phyloP scores from a whole-genome alignment of 92 coral and sea anemone species.

The Bergia puertoricense region DNA sequence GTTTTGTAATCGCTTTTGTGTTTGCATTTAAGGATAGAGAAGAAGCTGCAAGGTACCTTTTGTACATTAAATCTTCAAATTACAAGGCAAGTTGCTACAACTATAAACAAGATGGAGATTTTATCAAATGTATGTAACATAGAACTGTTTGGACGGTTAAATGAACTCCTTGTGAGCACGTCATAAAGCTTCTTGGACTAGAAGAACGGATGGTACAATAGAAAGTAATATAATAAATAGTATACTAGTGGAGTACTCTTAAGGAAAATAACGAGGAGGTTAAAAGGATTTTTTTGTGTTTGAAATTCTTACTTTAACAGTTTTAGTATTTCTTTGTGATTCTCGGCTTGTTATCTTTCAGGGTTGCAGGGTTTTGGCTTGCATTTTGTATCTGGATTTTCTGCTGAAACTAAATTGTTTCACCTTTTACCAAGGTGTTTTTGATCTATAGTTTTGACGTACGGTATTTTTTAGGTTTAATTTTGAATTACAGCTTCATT shows the following conservation, averaged over 20 bases:
- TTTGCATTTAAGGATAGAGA: conserved; percentile 10
- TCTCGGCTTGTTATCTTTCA: too few species aligned
- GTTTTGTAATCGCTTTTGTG: background rate
- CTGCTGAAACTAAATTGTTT: too few species aligned
- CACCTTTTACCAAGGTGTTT: too few species aligned
- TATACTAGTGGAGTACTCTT: background rate
- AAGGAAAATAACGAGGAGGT: background rate
- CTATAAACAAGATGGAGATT: background rate
- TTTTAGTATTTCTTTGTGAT: too few species aligned
- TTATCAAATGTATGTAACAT: background rate
- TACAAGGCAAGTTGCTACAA: conserved; percentile 51
- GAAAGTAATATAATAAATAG: background rate
- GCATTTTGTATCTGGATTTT: too few species aligned
- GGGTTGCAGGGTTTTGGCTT: too few species aligned
- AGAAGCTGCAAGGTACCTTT: conserved; percentile 24
- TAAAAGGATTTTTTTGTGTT: too few species aligned
- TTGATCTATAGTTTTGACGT: too few species aligned
- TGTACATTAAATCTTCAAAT: conserved; percentile 76
- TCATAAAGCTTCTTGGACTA: background rate
- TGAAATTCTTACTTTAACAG: too few species aligned
- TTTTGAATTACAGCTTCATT: too few species aligned
- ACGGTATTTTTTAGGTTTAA: too few species aligned
- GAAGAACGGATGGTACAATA: background rate
- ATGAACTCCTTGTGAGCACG: background rate
- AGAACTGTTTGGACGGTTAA: background rate